Evolutionary conservation across 1,140 invertebrate genomes (phyloP).

Genomic region (Drosophila mauritiana): DNA sequence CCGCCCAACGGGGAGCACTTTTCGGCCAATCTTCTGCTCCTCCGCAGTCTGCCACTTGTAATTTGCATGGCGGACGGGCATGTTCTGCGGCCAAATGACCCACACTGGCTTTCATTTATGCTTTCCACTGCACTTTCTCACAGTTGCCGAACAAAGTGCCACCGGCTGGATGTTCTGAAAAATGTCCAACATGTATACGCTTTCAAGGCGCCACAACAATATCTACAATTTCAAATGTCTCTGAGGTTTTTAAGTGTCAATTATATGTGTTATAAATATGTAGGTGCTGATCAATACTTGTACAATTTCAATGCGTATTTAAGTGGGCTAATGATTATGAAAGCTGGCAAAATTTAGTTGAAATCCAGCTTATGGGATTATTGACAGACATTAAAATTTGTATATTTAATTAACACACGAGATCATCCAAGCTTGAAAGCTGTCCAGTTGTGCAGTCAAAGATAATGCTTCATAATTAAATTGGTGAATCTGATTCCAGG

Average conservation of each 20-base stretch:
- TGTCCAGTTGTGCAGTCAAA: background rate
- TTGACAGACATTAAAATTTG: background rate
- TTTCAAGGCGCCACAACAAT: background rate
- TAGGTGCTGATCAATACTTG: background rate
- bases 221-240: background rate
- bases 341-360: background rate
- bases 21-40: conserved; percentile 44
- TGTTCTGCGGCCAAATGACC: conserved; percentile 28
- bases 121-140: conserved; percentile 1
- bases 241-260: background rate
- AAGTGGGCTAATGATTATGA: background rate
- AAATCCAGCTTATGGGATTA: conserved; percentile 3
- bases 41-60: conserved; percentile 27
- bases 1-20: conserved; percentile 36
- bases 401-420: background rate
- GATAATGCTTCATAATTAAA: background rate
- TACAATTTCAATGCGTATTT: background rate
- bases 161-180: conserved; percentile 9
- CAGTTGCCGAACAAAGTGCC: conserved; percentile 3
- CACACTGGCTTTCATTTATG: conserved; percentile 28
- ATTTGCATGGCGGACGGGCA: conserved; percentile 30
- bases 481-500: conserved; percentile 8
- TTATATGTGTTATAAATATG: no score
- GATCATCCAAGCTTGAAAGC: background rate
- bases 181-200: background rate